A percentile compares a stretch with the other conserved stretches of the same genome.
Conservation (phyloP, 2,888 invertebrate species). For the Synanthedon tipuliformis region DNA sequence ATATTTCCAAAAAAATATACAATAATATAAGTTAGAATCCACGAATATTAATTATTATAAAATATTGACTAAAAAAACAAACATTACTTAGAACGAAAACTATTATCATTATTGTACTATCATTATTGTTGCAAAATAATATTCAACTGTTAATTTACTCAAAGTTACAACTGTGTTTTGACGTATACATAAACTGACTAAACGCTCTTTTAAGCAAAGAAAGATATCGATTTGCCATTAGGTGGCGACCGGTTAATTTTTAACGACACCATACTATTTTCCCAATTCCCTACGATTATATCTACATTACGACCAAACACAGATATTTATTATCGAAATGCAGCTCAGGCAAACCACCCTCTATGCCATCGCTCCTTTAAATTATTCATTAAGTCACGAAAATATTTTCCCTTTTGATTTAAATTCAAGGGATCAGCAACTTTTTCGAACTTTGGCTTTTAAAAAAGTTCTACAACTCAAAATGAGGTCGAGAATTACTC, state of each 20-base stretch:
- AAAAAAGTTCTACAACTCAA: not conserved
- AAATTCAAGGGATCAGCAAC: not conserved
- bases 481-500: not conserved
- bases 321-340: constrained; percentile 31
- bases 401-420: constrained; percentile 8
- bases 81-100: too few species aligned
- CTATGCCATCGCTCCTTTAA: constrained; percentile 8
- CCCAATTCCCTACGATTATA: constrained; percentile 50
- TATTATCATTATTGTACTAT: too few species aligned
- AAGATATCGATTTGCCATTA: constrained; percentile 57
- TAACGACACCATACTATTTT: constrained; percentile 39
- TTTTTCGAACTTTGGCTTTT: not conserved
- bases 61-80: too few species aligned
- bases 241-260: constrained; percentile 49
- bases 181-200: not conserved
- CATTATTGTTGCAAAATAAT: too few species aligned
- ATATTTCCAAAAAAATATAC: too few species aligned
- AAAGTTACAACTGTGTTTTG: not conserved
- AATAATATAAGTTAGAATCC: too few species aligned
- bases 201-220: constrained; percentile 2
- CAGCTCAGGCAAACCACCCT: constrained; percentile 16
- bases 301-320: constrained; percentile 24
- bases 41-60: too few species aligned
- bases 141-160: too few species aligned
- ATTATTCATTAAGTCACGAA: constrained; percentile 13